These are phyloP conservation scores for Lophotriccus pileatus DNA, from an alignment of 2,797 vertebrate genomes.

Conservation along the genomic window DNA sequence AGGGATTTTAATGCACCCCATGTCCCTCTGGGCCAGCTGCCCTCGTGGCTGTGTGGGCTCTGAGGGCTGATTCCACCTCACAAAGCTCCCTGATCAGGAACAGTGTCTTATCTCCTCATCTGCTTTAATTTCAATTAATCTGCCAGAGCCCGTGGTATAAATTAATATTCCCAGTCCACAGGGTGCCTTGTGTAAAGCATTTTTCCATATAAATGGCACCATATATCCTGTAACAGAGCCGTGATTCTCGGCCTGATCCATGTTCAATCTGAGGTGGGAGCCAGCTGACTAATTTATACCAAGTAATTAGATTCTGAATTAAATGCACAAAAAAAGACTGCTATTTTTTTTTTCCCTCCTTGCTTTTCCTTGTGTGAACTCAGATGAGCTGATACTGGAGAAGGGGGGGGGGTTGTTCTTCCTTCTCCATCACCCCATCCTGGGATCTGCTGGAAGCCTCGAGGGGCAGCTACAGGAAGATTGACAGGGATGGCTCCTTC, in stretches of 20 bases:
- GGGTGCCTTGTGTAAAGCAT: neutral
- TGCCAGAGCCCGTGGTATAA: neutral
- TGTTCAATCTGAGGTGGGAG: conserved; percentile 12
- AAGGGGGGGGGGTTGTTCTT: neutral
- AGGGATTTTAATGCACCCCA: neutral
- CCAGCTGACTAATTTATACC: neutral
- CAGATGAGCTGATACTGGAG: neutral
- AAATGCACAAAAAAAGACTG: neutral
- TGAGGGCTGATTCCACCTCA: neutral
- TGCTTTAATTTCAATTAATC: conserved; percentile 3
- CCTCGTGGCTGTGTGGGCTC: neutral
- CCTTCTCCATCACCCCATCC: neutral
- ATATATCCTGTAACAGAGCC: neutral
- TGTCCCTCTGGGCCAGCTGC: neutral
- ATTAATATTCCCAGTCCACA: neutral
- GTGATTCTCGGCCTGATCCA: conserved; percentile 2
- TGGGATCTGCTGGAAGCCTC: too few species aligned
- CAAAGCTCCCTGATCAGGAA: neutral
- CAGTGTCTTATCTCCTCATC: neutral
- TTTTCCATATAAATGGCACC: conserved; percentile 9
- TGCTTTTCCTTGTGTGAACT: neutral
- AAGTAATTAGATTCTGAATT: conserved; percentile 33
- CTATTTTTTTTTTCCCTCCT: neutral
- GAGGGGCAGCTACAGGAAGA: neutral
- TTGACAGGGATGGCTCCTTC: neutral